phyloP scores from a whole-genome alignment of 2,113 vertebrate genomes.

The Camelus dromedarius region DNA sequence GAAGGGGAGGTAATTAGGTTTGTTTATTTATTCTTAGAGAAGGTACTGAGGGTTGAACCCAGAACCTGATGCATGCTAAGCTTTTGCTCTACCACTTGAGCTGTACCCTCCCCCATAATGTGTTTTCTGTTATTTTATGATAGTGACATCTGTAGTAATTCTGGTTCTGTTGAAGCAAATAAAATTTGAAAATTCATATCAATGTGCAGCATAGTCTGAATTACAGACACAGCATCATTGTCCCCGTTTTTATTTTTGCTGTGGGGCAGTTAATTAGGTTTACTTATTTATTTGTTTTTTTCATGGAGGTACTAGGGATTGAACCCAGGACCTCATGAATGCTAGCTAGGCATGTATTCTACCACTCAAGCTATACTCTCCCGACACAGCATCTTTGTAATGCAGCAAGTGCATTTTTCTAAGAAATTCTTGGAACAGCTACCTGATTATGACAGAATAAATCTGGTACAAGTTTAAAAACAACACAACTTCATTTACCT shows the following conservation, averaged over 20 bases:
- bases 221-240: background rate
- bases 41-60: no score
- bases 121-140: background rate
- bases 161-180: slow-evolving; percentile 35
- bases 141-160: slow-evolving; percentile 22
- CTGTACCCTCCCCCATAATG: background rate
- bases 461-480: slow-evolving; percentile 60
- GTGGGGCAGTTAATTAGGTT: no score
- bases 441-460: slow-evolving; percentile 35
- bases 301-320: no score
- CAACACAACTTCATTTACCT: slow-evolving; percentile 8
- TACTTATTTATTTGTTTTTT: no score
- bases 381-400: background rate
- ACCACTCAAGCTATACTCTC: no score
- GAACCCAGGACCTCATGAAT: no score
- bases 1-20: no score
- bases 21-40: no score
- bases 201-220: background rate
- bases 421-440: slow-evolving; percentile 55
- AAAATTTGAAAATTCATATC: background rate
- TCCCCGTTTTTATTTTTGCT: background rate
- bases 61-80: no score
- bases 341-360: no score
- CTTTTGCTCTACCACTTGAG: no score
- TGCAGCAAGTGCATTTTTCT: background rate